Base-by-base conservation (phyloP, 2,113 vertebrate genomes). In the Gulo gulo region DNA sequence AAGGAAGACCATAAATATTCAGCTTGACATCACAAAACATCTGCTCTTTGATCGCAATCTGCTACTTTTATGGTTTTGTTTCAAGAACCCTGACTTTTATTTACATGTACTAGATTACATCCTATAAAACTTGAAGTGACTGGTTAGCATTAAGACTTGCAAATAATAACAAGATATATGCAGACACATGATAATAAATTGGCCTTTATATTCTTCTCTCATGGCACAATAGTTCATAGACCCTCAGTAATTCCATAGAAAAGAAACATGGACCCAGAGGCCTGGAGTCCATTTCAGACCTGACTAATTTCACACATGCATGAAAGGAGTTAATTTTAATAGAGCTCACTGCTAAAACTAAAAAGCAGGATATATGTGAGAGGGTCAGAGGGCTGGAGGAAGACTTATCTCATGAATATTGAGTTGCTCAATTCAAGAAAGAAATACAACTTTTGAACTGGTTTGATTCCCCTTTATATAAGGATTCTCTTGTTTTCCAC, bases 71-170 rank as follows among this genome's bases (percentile, higher is more conserved):
- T 97, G 91, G 94, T 91, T 98, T 95, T 82, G 59, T 73, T 96
- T 96, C 95, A 91, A 93, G 95, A 98, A 92, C 47, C 84, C 39
- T 94, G 73, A 55, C 50, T 97, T 98, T 98, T 84, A 92, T 73
- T 98, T 98, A 95, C 85, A 96, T 97, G 74, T 98, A 96, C 83
- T 90, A 97, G 94, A 98, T 98, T 94, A 61, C 29, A 79, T 97
- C 90, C 79, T 39, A 98, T 96, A 98, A 98, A 98, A 97, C 78
- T 97, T 97, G 94, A 98, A 20, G 92, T 65, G 6, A 97, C 92
- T 95, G 88, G 73, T 76, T 97, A 97, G 78, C 42, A 95, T 65
- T 93, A 97, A 96, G 67, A 36, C 81, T 97, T 97, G 31, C 18
- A 95, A 97, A 96, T 97, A 97, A 55, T 89, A 98, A 91, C 80